Base-by-base conservation (phyloP, 2,888 invertebrate genomes). In the Notodonta dromedarius region DNA sequence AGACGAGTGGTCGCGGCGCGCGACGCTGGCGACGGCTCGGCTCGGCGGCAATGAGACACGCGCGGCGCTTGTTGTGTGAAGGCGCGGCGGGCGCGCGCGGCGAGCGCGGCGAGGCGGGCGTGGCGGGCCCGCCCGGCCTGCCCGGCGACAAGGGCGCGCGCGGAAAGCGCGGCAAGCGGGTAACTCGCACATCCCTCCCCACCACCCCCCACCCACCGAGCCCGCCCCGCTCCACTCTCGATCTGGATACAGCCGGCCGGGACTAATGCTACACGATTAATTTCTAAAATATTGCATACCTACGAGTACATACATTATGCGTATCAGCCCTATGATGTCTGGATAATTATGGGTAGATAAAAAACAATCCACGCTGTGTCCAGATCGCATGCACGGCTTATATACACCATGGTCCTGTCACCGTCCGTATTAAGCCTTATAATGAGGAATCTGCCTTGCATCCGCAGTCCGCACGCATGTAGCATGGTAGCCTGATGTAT, bases 141-240 rank as follows among this genome's bases (percentile, higher is more conserved):
- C 94, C 96, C 80, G 98, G 98, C 77, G 98, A 98, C 89, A 97
- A 97, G 91, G 98, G 98, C 87, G 95, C 96, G 77, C 95, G 98
- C 86, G 98, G 98, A 87, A 97, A 97, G 90, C 96, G 97, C 92
- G 98, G 98, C 95, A 98, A 98, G 94, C 95, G 97, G 97, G 98
- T 98, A 97, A 96, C 74, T 70, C 5, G 13, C 11, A 5, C 54
- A 4, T 24, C 54, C 5, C 39, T 4, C 54, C 6, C 54, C 54
- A 12, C 12, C 52, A 11, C 51, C 13, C 3, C 35, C 54, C 5
- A 39, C 4, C 6, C n/a, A 13, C 58, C 9, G 51, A 46, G n/a
- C 56, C 9, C 48, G 9, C 57, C 6, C 48, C 53, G 8, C 61
- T 52, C 56, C n/a, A n/a, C 51, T 55, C 32, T n/a, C 61, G 44